Evolutionary conservation across 2,113 vertebrate species (phyloP), one percentile per base, ranked within the genome.

Genomic region (Capreolus pygargus): DNA sequence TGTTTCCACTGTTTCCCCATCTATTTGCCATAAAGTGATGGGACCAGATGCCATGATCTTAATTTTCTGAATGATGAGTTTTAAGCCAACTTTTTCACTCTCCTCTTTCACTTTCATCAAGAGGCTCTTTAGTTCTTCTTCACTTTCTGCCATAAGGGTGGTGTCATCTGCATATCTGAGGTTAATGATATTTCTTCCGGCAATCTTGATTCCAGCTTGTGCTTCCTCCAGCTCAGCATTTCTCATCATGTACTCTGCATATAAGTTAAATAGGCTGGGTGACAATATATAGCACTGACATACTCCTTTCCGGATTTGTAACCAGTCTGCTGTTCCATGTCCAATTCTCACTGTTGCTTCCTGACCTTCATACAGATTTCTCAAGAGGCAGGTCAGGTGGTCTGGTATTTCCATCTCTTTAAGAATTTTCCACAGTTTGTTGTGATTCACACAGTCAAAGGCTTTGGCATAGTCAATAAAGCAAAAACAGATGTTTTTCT

Each of bases 171-270:
- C 61, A 21, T 36, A 67, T 19, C 33, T 67, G 23, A 11, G 33
- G 8, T 67, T 67, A 67, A 5, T 36, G 64, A 36, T 21, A 36
- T 67, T 67, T 36, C 17, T 36, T 3, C 33, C 0, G 0, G 64
- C 8, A 67, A 36, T 67, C 33, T 67, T 67, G 64, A 67, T 67
- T 67, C n/a, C 33, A 67, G 17, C 8, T n/a, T 67, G 64, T 21
- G 33, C 17, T 21, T 67, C 4, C 0, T 67, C 7, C 64, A 67
- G 4, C 16, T 8, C 33, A 36, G 17, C 16, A 0, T n/a, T 36
- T 36, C 64, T 36, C 64, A 67, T 36, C 33, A 36, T 67, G 33
- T 67, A 10, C 33, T 36, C 33, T 67, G 8, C 64, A 67, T 67
- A 67, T 10, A 67, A 67, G 64, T 36, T 19, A 67, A 36, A 67